Conservation (phyloP, 2,888 invertebrate genomes). For the Philopedon plagiatum region DNA sequence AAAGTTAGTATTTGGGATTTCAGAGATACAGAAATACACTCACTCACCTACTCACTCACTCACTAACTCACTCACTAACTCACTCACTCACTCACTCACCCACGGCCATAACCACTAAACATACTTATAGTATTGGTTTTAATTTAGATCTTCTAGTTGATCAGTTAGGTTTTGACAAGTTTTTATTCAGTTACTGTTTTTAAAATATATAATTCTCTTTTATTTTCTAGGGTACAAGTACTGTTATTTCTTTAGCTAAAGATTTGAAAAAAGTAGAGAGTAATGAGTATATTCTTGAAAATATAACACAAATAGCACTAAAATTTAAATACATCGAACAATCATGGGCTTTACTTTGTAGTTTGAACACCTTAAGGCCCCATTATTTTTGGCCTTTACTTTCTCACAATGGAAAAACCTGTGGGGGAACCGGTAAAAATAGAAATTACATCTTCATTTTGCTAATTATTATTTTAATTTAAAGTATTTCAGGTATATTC, state of each 20-base stretch:
- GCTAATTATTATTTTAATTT: slow-evolving; percentile 15
- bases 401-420: slow-evolving; percentile 68
- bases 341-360: slow-evolving; percentile 68
- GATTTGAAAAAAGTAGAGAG: slow-evolving; percentile 69
- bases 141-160: too few relatives aligned
- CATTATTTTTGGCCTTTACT: slow-evolving; percentile 81
- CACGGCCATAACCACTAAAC: too few relatives aligned
- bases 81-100: too few relatives aligned
- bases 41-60: too few relatives aligned
- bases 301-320: slow-evolving; percentile 69
- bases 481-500: slow-evolving; percentile 69
- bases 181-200: neutral
- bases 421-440: slow-evolving; percentile 72
- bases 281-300: slow-evolving; percentile 67
- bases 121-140: too few relatives aligned
- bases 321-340: slow-evolving; percentile 68
- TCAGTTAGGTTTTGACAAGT: neutral
- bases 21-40: too few relatives aligned
- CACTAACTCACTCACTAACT: too few relatives aligned
- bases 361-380: slow-evolving; percentile 66
- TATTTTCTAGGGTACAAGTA: slow-evolving; percentile 67
- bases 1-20: too few relatives aligned
- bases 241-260: slow-evolving; percentile 69
- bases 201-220: neutral
- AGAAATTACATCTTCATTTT: neutral